Percentiles rank a stretch among this genome's conserved stretches.
Evolutionary conservation across 2,888 invertebrate genomes (phyloP).

Genomic region (Disparrhopalites patrizii): DNA sequence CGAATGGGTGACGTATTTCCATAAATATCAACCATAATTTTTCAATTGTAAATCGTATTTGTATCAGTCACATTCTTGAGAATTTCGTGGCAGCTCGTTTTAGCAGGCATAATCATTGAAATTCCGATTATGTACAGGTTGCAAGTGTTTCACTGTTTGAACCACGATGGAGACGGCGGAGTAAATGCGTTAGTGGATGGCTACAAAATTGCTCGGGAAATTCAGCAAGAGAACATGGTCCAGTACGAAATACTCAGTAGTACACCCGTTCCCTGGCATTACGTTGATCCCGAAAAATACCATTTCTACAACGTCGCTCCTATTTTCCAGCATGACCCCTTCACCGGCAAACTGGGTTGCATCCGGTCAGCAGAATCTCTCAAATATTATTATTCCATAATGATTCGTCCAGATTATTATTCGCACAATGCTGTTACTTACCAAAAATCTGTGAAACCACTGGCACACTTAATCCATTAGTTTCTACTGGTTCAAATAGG

Average conservation of each 20-base stretch:
- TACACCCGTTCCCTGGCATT: slow-evolving; percentile 62
- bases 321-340: slow-evolving; percentile 58
- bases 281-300: slow-evolving; percentile 61
- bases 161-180: slow-evolving; percentile 64
- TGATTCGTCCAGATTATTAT: no score
- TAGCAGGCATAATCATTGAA: not conserved
- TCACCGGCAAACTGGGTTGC: slow-evolving; percentile 59
- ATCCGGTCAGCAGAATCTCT: no score
- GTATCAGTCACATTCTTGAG: not conserved
- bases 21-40: slow-evolving; percentile 4
- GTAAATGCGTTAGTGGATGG: slow-evolving; percentile 72
- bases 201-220: slow-evolving; percentile 61
- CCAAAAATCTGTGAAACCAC: not conserved
- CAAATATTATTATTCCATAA: no score
- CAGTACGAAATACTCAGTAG: slow-evolving; percentile 60
- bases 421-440: no score
- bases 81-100: not conserved
- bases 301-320: slow-evolving; percentile 58
- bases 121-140: slow-evolving; percentile 50
- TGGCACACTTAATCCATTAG: slow-evolving; percentile 2
- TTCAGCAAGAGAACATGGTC: slow-evolving; percentile 57
- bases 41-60: not conserved
- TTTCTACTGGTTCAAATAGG: no score
- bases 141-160: slow-evolving; percentile 61
- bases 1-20: slow-evolving; percentile 62